Conservation (phyloP, 2,888 invertebrate genomes). For the Tetrapedia diversipes region DNA sequence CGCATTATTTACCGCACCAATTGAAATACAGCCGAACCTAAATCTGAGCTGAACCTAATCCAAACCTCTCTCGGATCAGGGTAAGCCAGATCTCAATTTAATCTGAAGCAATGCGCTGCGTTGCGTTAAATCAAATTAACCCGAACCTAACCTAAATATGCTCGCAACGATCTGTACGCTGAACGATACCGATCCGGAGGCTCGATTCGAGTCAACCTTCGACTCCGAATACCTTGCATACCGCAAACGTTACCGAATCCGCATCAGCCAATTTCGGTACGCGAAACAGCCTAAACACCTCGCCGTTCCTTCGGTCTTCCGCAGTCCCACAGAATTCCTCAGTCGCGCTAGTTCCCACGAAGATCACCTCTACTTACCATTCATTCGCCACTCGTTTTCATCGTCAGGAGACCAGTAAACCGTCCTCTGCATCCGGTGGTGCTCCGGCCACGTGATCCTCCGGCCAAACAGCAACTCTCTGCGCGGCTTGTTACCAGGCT, state of each 20-base stretch:
- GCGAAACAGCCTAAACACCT: neutral
- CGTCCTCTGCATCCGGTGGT: constrained; percentile 11
- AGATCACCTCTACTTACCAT: constrained; percentile 57
- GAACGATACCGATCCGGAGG: no score
- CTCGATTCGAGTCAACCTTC: neutral
- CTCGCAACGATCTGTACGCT: no score
- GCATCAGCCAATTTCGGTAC: constrained; percentile 3
- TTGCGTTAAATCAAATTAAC: no score
- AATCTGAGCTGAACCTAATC: no score
- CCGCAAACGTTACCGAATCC: neutral
- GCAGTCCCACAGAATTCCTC: neutral
- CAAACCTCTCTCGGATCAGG: no score
- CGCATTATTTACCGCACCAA: no score
- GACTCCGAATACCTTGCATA: no score
- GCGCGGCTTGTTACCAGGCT: constrained; percentile 5
- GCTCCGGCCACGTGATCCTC: constrained; percentile 29
- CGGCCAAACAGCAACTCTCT: neutral
- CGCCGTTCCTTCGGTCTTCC: neutral
- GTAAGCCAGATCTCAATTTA: no score
- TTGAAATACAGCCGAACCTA: no score
- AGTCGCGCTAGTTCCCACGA: constrained; percentile 45
- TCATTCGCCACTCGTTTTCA: constrained; percentile 52
- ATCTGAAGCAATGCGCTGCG: no score
- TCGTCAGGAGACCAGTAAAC: neutral
- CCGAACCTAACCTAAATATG: no score